phyloP scores from a whole-genome alignment of 2,113 vertebrate genomes.

The Macrotis lagotis region DNA sequence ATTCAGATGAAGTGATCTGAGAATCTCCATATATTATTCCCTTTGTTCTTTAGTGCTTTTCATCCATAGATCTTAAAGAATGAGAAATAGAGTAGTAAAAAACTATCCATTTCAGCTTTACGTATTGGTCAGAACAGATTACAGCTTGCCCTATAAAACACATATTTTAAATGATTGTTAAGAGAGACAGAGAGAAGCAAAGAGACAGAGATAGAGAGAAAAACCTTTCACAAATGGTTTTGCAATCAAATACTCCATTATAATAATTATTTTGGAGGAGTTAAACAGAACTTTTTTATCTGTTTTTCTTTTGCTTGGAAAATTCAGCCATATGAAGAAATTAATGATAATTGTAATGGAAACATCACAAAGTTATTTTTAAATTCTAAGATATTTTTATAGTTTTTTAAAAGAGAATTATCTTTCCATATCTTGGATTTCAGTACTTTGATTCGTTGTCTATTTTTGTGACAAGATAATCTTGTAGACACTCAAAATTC shows the following conservation, averaged over 20 bases:
- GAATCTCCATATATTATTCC: not conserved
- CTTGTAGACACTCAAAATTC: not conserved
- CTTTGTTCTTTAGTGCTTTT: slow-evolving; percentile 9
- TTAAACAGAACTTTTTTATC: not conserved
- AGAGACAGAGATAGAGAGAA: not conserved
- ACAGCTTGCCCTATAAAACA: not conserved
- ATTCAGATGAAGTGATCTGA: not conserved
- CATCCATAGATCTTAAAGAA: slow-evolving; percentile 6
- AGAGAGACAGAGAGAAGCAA: not conserved
- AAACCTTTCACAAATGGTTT: not conserved
- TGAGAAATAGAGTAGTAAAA: not conserved
- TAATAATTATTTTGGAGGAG: not conserved
- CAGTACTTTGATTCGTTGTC: not conserved
- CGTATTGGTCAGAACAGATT: not conserved
- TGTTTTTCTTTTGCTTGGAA: not conserved
- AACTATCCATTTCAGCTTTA: not conserved
- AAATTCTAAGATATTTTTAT: not conserved
- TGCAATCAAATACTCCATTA: not conserved
- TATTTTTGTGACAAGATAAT: not conserved
- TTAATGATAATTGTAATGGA: not conserved
- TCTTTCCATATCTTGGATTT: not conserved
- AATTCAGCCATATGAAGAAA: not conserved
- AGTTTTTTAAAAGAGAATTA: not conserved
- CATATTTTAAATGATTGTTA: not conserved
- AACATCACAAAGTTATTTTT: not conserved